A percentile compares a stretch with the other conserved stretches of the same genome.
phyloP scores from a whole-genome alignment of 2,888 invertebrate species.

The Polymixis flavicincta region DNA sequence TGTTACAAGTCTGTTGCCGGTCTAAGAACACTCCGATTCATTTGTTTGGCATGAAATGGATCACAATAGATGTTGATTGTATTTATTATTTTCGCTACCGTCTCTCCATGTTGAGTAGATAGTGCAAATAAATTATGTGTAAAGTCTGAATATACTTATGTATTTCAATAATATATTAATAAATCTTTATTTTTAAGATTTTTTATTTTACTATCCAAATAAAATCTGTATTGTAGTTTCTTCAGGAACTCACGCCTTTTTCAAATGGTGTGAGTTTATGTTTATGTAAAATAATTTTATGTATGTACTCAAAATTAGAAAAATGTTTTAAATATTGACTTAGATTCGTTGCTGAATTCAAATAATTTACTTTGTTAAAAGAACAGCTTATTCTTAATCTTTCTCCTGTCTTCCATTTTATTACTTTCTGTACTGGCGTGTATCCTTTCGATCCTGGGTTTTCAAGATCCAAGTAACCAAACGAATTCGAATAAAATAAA shows the following conservation, averaged over 20 bases:
- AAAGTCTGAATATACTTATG: not conserved
- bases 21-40: not conserved
- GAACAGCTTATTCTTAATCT: not conserved
- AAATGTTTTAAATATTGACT: not conserved
- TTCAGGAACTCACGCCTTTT: not conserved
- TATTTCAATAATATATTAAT: not conserved
- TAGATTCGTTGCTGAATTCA: not conserved
- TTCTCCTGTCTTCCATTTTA: not conserved
- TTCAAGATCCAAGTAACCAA: not conserved
- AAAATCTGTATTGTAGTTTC: not conserved
- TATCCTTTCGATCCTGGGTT: conserved; percentile 1
- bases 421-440: not conserved
- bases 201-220: not conserved
- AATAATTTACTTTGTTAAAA: not conserved
- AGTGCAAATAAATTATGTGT: conserved; percentile 10
- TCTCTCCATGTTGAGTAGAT: conserved; percentile 27
- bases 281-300: not conserved
- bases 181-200: not conserved
- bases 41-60: conserved; percentile 47
- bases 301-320: too few species aligned
- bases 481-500: not conserved
- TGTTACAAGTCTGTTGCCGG: conserved; percentile 19
- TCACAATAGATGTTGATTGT: conserved; percentile 50
- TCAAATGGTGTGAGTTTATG: not conserved
- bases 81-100: conserved; percentile 5